A percentile compares a stretch with the other conserved stretches of the same genome.
phyloP scores from a whole-genome alignment of 2,113 vertebrate species.

The Carassius carassius region DNA sequence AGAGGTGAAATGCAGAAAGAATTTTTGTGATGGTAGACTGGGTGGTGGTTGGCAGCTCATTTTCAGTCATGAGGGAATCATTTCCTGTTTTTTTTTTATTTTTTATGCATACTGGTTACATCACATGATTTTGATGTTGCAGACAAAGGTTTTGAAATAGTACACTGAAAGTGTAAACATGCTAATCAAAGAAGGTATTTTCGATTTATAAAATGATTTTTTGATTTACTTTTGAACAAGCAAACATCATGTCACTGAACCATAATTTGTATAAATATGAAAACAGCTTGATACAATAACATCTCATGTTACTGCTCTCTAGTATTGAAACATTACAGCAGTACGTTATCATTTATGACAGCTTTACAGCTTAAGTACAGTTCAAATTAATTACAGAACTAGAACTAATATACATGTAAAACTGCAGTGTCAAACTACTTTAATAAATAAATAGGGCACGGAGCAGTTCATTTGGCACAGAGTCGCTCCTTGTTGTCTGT shows the following conservation, averaged over 20 bases:
- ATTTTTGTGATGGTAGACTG: background rate
- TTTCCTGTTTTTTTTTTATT: background rate
- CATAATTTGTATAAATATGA: background rate
- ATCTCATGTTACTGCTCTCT: background rate
- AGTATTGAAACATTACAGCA: background rate
- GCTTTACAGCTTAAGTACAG: background rate
- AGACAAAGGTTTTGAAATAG: background rate
- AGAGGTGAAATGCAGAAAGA: background rate
- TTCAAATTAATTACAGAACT: background rate
- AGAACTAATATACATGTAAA: background rate
- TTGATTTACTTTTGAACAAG: background rate
- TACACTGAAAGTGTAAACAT: background rate
- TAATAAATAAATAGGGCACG: background rate
- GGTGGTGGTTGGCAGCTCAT: background rate
- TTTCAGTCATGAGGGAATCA: background rate
- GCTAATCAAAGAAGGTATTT: background rate
- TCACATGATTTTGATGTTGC: background rate
- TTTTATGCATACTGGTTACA: background rate
- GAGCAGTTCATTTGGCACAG: background rate
- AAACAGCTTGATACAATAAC: background rate
- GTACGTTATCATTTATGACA: background rate
- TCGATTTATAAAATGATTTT: background rate
- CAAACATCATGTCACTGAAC: background rate
- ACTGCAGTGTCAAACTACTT: background rate
- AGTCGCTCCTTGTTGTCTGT: background rate